Evolutionary conservation across 2,888 invertebrate genomes (phyloP).

Genomic region (Cheilosia urbana): DNA sequence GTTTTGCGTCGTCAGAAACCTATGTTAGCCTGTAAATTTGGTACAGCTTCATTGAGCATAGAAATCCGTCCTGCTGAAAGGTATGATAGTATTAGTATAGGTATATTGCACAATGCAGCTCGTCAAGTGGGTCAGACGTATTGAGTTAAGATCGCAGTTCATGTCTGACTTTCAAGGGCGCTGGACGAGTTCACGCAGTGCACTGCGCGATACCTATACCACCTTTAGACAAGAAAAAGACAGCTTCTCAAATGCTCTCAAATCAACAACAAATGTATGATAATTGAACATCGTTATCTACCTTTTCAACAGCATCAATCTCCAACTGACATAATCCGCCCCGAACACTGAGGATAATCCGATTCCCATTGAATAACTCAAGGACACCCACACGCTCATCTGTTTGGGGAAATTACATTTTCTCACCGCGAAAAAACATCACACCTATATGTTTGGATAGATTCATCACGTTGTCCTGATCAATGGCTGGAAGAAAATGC

Average conservation of each 20-base stretch:
- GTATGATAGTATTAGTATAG: too few relatives aligned
- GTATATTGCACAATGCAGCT: too few relatives aligned
- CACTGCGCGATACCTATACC: too few relatives aligned
- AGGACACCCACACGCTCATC: constrained; percentile 18
- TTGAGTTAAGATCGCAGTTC: too few relatives aligned
- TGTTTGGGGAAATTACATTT: constrained; percentile 45
- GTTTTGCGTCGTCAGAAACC: too few relatives aligned
- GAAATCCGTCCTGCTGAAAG: too few relatives aligned
- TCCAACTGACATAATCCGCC: constrained; percentile 3
- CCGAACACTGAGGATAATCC: constrained; percentile 37
- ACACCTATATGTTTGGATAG: constrained; percentile 35
- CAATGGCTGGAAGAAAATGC: constrained; percentile 15
- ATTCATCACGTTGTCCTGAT: constrained; percentile 47
- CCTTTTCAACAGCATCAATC: constrained; percentile 29
- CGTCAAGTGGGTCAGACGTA: too few relatives aligned
- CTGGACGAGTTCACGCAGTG: too few relatives aligned
- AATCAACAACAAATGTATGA: constrained; percentile 10
- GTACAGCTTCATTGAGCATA: too few relatives aligned
- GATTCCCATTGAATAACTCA: constrained; percentile 34
- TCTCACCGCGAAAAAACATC: constrained; percentile 32
- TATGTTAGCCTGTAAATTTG: too few relatives aligned
- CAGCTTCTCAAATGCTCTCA: not conserved
- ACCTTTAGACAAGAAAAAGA: too few relatives aligned
- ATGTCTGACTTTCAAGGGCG: too few relatives aligned
- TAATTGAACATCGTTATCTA: constrained; percentile 50